Base-by-base conservation (phyloP, 2,888 invertebrate species). In the Elmis aenea region DNA sequence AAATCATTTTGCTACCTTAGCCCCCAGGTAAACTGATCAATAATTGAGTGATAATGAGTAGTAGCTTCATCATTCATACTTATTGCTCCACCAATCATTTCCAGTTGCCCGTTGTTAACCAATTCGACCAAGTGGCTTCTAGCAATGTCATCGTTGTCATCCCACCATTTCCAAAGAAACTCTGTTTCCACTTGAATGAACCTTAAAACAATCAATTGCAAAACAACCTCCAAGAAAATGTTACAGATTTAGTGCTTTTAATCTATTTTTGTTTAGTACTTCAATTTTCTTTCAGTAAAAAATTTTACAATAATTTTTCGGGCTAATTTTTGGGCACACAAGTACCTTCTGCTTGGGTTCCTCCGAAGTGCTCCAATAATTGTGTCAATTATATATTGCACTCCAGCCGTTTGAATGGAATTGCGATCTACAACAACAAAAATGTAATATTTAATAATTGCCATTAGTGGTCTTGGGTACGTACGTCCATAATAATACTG, bases 131-230 rank as follows among this genome's bases (percentile, higher is more conserved):
- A 85, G 57, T 75, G 61, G 9, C 77, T 66, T 46, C 77, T 74
- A 0, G 72, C 67, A 1, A 61, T 62, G 0, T 77, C 72, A 2
- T 73, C 59, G 59, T 90, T 90, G 13, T 80, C 75, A 5, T 72
- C 68, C 86, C 86, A 91, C 90, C 89, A 56, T 77, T 87, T 82
- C 72, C 82, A 83, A 62, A 92, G 83, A 68, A 83, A 92, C 0
- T 88, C 85, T 0, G 89, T 84, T 58, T 92, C 92, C 2, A 90
- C 90, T 59, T 90, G 92, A 31, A 93, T 88, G 58, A 94, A 93
- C 52, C 88, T 85, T 50, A 5, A 59, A 35, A n/a, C n/a, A n/a
- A n/a, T n/a, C n/a, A n/a, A n/a, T n/a, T n/a, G n/a, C 9, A 21
- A 21, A 21, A n/a, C 9, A 9, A 9, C 21, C 3, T 2, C 21